Conservation (phyloP, 2,113 vertebrate species). For the Pelusios castaneus region DNA sequence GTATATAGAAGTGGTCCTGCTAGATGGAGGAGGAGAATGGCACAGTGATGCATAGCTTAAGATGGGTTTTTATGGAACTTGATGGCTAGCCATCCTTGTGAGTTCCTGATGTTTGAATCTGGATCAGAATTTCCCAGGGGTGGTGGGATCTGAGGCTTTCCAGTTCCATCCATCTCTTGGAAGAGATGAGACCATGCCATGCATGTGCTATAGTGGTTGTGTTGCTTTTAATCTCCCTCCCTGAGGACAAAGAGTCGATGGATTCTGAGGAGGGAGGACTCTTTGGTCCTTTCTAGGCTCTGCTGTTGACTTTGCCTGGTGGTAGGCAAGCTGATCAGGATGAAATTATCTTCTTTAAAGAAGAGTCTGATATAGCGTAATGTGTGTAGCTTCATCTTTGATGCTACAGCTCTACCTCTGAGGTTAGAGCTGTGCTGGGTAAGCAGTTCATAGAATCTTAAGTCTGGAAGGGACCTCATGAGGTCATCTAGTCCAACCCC, state of each 20-base stretch:
- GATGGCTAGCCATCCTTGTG: not conserved
- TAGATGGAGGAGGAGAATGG: not conserved
- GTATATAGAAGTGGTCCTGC: too few relatives aligned
- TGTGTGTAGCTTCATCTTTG: not conserved
- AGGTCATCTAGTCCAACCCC: too few relatives aligned
- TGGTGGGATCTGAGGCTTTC: not conserved
- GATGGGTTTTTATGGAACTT: too few relatives aligned
- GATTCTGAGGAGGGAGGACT: not conserved
- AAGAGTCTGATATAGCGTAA: not conserved
- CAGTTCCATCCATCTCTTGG: not conserved
- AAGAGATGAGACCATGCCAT: not conserved
- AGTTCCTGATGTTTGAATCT: not conserved
- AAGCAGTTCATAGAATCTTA: too few relatives aligned
- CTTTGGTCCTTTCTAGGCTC: not conserved
- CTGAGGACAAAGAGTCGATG: not conserved
- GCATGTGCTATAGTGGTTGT: not conserved
- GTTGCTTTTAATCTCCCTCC: not conserved
- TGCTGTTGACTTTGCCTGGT: not conserved
- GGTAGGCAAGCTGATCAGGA: not conserved
- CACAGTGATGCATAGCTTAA: not conserved
- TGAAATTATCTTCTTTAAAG: not conserved
- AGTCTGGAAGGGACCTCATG: too few relatives aligned
- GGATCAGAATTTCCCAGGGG: not conserved
- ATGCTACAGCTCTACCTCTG: not conserved
- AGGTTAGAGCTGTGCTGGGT: fast-evolving